Conservation (phyloP, 2,797 vertebrate genomes). For the Pipistrellus kuhlii region DNA sequence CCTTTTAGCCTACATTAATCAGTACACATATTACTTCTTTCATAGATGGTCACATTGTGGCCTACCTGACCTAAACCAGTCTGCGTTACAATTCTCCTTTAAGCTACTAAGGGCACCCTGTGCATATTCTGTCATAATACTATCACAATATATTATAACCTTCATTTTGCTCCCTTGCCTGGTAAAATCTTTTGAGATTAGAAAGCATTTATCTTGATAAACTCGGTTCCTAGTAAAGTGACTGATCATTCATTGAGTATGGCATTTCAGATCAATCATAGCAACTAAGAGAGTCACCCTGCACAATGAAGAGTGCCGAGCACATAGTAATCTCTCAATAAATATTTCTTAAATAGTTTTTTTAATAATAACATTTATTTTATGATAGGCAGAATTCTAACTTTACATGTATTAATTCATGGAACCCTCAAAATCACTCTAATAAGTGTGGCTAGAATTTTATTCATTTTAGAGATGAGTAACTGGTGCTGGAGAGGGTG, state of each 20-base stretch:
- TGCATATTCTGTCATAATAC: constrained; percentile 16
- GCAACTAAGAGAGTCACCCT: background rate
- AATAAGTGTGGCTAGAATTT: background rate
- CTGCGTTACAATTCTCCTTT: background rate
- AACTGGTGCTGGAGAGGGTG: background rate
- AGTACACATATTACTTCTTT: background rate
- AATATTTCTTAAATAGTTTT: background rate
- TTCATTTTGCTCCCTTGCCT: background rate
- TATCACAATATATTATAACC: background rate
- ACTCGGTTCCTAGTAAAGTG: background rate
- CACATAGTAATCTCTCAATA: background rate
- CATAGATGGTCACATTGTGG: background rate
- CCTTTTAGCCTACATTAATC: background rate
- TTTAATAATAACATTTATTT: background rate
- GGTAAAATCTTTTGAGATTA: background rate
- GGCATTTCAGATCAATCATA: constrained; percentile 3
- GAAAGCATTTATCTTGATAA: constrained; percentile 24
- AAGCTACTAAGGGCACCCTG: background rate
- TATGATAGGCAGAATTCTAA: background rate
- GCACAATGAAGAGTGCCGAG: background rate
- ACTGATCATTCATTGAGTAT: background rate
- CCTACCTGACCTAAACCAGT: background rate
- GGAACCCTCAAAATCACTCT: background rate
- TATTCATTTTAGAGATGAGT: background rate
- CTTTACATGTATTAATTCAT: background rate